phyloP scores from a whole-genome alignment of 2,797 vertebrate species.

The Mormyrus hasselquistii region DNA sequence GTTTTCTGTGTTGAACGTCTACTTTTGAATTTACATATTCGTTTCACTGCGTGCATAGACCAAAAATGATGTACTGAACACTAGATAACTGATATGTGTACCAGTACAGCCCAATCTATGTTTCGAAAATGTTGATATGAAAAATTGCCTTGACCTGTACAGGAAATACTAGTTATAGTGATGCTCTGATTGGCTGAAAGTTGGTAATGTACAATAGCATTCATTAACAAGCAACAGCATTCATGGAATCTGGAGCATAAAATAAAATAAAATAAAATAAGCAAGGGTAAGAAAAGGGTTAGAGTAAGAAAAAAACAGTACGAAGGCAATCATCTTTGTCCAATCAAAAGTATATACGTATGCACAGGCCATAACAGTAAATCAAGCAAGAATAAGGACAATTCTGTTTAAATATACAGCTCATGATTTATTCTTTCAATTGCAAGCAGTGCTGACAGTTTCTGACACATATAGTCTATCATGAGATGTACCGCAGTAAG shows the following conservation, averaged over 20 bases:
- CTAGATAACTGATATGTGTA: background rate
- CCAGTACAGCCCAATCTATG: background rate
- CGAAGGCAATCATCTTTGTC: background rate
- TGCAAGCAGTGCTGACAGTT: constrained; percentile 13
- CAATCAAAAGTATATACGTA: background rate
- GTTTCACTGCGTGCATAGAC: background rate
- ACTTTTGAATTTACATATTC: background rate
- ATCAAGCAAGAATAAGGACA: background rate
- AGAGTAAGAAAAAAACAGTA: background rate
- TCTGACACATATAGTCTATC: constrained; percentile 32
- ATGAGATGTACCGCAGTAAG: constrained; percentile 32
- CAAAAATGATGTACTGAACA: background rate
- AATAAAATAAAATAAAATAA: background rate
- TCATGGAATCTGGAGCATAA: background rate
- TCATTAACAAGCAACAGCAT: background rate
- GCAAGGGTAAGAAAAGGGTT: background rate
- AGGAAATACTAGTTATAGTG: background rate
- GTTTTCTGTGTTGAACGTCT: background rate
- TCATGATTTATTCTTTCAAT: background rate
- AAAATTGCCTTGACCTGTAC: background rate
- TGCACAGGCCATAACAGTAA: background rate
- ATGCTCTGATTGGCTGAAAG: background rate
- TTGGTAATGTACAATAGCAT: background rate
- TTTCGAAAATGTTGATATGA: background rate
- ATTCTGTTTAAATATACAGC: background rate